Evolutionary conservation across 1,140 invertebrate genomes (phyloP), one percentile per base, ranked within the genome.

Genomic region (Uloborus diversus): DNA sequence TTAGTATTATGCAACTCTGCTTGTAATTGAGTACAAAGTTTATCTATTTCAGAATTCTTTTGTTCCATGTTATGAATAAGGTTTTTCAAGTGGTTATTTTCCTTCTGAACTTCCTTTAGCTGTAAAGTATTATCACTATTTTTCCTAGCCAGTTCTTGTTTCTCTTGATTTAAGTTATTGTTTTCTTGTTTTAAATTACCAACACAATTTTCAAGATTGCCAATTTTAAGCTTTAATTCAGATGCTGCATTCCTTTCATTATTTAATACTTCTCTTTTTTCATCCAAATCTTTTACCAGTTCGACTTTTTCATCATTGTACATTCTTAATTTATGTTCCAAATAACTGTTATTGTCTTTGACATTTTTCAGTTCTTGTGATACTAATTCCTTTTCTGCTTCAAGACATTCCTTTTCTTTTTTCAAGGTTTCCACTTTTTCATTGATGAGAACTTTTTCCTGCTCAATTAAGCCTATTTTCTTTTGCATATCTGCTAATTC

Each of bases 261-360:
- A 28, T 42, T 27, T 2, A 78, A 9, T 7, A 53, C 27, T 20
- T 57, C 23, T 28, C 20, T 13, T 14, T n/a, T 20, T 7, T 65
- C 35, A 5, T 76, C 32, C n/a, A 76, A 9, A 3, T 65, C 20
- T 14, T 56, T 76, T 56, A 56, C 28, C 14, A 53, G 73, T 7
- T 4, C 37, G 4, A 20, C 27, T 23, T 61, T 65, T 65, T 42
- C 42, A 28, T 56, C 30, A 37, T 51, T n/a, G n/a, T 53, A n/a
- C 49, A 17, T 53, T 20, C 17, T 42, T 42, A 42, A 42, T 9
- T 42, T n/a, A n/a, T n/a, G n/a, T n/a, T n/a, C n/a, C n/a, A n/a
- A n/a, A n/a, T n/a, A n/a, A n/a, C n/a, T n/a, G n/a, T n/a, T n/a
- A n/a, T n/a, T n/a, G n/a, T n/a, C n/a, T n/a, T n/a, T n/a, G n/a